These are phyloP conservation scores for Drosophila insularis DNA, from an alignment of 1,140 invertebrate genomes.

Conservation along the genomic window DNA sequence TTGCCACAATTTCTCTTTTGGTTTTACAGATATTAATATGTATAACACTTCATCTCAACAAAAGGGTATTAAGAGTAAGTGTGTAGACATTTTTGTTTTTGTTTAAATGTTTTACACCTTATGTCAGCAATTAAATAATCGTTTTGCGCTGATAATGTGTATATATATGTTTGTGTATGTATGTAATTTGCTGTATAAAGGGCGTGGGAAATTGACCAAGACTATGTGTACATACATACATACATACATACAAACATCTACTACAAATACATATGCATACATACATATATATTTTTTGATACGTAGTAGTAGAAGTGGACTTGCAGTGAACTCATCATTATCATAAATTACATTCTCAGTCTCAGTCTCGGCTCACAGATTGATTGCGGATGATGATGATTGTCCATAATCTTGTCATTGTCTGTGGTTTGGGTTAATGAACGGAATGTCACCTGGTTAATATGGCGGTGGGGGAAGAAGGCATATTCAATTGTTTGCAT, in stretches of 20 bases:
- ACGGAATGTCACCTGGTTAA: slow-evolving; percentile 1
- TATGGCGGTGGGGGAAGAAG: neutral
- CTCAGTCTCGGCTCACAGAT: neutral
- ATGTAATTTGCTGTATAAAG: slow-evolving; percentile 5
- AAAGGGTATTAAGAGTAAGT: neutral
- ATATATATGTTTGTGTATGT: neutral
- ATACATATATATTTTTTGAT: neutral
- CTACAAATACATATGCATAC: slow-evolving; percentile 8
- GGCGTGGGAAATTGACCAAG: slow-evolving; percentile 30
- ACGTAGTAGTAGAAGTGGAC: neutral
- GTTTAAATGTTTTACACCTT: neutral
- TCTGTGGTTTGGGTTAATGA: neutral
- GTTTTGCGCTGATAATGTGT: neutral
- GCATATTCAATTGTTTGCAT: slow-evolving; percentile 14
- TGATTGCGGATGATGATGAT: neutral
- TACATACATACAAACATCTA: slow-evolving; percentile 18
- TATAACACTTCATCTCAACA: too few relatives aligned
- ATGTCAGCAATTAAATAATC: slow-evolving; percentile 9
- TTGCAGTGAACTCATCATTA: slow-evolving; percentile 30
- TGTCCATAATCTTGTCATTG: neutral
- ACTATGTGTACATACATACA: slow-evolving; percentile 12
- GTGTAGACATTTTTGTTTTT: neutral
- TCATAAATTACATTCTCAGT: neutral
- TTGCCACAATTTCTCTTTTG: too few relatives aligned
- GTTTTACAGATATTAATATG: too few relatives aligned